Base-by-base conservation (phyloP, 1,140 invertebrate genomes). In the Microplitis demolitor region DNA sequence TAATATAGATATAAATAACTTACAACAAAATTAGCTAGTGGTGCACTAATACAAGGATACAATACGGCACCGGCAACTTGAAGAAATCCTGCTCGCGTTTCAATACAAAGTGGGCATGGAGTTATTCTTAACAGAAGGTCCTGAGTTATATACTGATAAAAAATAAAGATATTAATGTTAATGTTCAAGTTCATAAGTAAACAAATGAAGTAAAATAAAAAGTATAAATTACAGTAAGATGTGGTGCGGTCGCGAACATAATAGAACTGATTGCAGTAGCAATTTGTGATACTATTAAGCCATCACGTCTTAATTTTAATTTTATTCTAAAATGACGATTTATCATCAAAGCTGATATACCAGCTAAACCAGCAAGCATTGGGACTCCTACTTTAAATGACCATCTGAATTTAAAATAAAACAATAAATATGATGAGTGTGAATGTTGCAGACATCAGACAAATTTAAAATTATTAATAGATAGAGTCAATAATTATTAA, bases 251-350 rank as follows among this genome's bases (percentile, higher is more conserved):
- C 39, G 71, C 16, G 11, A 76, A 0, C 0, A 77, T 0, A 4
- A 73, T 14, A 33, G 84, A 72, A 4, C 62, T 34, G 13, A 74
- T 0, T 4, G 73, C 4, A 54, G 78, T 0, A 50, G 75, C 69
- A 0, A 81, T 0, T 9, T 74, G 74, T 14, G 84, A 75, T 3
- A 75, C 3, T 3, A 71, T 0, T 4, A 35, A 2, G 4, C 82
- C 84, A 31, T 75, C 58, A n/a, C 11, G 9, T 4, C 62, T 60
- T 34, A 86, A 63, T 68, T 82, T 84, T 2, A 85, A 56, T 76
- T 76, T 80, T 8, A n/a, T 61, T 72, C 84, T 80, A 56, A 81
- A 82, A 9, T 75, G 64, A 0, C 1, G 3, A 69, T 82, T 85
- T 45, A 86, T 70, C 4, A 74, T 45, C 13, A 76, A 5, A 35